A percentile compares a stretch with the other conserved stretches of the same genome.
phyloP scores from a whole-genome alignment of 2,797 vertebrate genomes.

The Myripristis murdjan region DNA sequence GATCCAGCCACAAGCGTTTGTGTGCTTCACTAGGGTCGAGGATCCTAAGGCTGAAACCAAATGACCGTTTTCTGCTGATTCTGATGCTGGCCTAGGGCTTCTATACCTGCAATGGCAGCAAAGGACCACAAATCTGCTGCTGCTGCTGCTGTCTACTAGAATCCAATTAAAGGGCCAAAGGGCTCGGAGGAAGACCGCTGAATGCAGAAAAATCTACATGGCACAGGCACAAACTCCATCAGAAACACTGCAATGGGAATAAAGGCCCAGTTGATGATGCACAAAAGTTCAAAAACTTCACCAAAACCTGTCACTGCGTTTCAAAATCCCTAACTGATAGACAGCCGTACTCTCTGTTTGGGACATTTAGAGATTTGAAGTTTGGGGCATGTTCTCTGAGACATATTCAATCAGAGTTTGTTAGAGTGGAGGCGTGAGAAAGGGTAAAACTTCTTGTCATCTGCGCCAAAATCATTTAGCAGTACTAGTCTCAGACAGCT shows the following conservation, averaged over 20 bases:
- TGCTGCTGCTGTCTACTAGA: slow-evolving; percentile 50
- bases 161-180: slow-evolving; percentile 18
- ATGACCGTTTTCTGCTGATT: slow-evolving; percentile 69
- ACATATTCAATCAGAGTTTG: slow-evolving; percentile 20
- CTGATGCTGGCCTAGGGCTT: slow-evolving; percentile 56
- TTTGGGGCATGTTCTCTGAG: neutral
- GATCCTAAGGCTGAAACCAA: slow-evolving; percentile 34
- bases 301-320: slow-evolving; percentile 33
- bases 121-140: slow-evolving; percentile 54
- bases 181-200: neutral
- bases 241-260: slow-evolving; percentile 25
- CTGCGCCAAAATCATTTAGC: slow-evolving; percentile 25
- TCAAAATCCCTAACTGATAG: slow-evolving; percentile 45
- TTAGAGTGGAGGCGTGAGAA: neutral
- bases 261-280: slow-evolving; percentile 15
- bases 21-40: slow-evolving; percentile 35
- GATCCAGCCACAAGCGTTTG: slow-evolving; percentile 19
- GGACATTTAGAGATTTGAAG: slow-evolving; percentile 12
- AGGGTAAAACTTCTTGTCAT: slow-evolving; percentile 2
- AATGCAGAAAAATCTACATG: slow-evolving; percentile 45
- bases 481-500: slow-evolving; percentile 9
- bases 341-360: neutral
- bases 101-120: slow-evolving; percentile 54
- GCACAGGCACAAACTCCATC: slow-evolving; percentile 32
- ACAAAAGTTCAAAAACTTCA: slow-evolving; percentile 29